Evolutionary conservation across 2,888 invertebrate genomes (phyloP).

Genomic region (Clitarchus hookeri): DNA sequence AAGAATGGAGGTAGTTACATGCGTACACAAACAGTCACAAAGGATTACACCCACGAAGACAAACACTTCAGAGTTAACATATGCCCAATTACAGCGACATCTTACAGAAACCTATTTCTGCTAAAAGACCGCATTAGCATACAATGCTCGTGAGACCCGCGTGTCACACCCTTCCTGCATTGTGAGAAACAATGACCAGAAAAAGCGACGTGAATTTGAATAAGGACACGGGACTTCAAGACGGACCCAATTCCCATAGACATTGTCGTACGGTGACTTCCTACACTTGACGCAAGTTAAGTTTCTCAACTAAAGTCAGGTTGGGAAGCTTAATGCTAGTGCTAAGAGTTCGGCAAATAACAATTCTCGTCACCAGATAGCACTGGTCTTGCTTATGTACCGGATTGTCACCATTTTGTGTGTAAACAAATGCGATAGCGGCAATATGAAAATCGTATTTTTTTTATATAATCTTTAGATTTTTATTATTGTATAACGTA

Average conservation of each 20-base stretch:
- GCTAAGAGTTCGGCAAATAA: too few species aligned
- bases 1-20: background rate
- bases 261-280: too few species aligned
- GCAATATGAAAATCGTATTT: too few species aligned
- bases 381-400: too few species aligned
- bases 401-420: too few species aligned
- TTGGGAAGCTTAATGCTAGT: too few species aligned
- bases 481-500: too few species aligned
- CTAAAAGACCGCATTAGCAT: background rate
- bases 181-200: constrained; percentile 6
- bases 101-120: background rate
- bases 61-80: background rate
- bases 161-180: background rate
- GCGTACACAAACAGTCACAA: background rate
- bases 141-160: background rate
- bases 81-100: background rate
- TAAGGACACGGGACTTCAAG: background rate
- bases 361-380: too few species aligned
- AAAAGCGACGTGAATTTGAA: background rate
- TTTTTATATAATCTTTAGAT: too few species aligned
- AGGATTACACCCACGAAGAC: background rate
- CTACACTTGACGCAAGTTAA: too few species aligned
- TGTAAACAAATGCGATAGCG: too few species aligned
- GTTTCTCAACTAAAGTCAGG: too few species aligned
- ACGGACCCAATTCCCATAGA: background rate